These are phyloP conservation scores for Geococcyx californianus DNA, from an alignment of 2,113 vertebrate species.

Conservation along the genomic window DNA sequence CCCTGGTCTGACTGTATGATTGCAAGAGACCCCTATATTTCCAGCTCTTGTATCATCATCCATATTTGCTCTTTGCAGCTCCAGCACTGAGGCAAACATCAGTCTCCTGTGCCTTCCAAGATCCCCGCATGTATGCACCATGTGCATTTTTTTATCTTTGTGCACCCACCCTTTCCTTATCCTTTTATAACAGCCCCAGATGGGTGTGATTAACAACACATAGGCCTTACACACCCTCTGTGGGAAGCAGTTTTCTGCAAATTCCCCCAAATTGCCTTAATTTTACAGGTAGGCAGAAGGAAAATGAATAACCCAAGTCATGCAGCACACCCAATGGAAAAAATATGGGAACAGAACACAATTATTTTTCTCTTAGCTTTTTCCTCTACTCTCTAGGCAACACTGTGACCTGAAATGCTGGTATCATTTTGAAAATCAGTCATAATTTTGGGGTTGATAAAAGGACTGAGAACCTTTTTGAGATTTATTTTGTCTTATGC, in stretches of 20 bases:
- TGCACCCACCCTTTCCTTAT: fast-evolving
- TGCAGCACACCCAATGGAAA: background rate
- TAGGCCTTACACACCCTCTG: background rate
- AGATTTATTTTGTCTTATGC: background rate
- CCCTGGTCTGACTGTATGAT: background rate
- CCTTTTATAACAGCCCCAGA: constrained; percentile 18
- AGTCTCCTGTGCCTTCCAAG: background rate
- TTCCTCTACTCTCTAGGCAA: background rate
- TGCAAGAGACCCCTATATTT: background rate
- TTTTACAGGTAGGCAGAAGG: constrained; percentile 10
- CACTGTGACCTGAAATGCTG: background rate
- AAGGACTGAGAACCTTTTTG: background rate
- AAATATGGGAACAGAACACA: background rate
- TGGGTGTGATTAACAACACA: background rate
- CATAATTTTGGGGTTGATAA: background rate
- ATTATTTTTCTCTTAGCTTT: background rate
- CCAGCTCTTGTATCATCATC: background rate
- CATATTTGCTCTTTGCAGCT: background rate
- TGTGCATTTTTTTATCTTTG: background rate
- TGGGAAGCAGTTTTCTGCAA: constrained; percentile 12
- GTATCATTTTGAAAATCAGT: background rate
- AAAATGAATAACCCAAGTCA: background rate
- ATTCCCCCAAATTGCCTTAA: background rate
- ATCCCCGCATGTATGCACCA: background rate
- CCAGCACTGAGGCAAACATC: background rate